Evolutionary conservation across 2,797 vertebrate genomes (phyloP), one percentile per base, ranked within the genome.

Genomic region (Euphonia xanthogaster): DNA sequence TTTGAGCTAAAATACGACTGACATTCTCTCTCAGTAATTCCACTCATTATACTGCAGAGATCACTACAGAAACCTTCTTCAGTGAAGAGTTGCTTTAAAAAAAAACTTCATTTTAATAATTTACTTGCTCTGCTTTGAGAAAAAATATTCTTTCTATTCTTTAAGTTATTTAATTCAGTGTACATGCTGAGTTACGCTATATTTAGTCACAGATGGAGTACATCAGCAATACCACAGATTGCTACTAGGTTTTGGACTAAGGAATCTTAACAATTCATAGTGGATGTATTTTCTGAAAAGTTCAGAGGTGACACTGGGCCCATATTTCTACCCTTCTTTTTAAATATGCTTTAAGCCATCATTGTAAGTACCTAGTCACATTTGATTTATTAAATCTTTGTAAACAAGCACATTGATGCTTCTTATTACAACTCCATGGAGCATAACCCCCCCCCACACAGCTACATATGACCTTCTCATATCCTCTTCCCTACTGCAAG

Each of bases 71-170:
- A 94, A 21, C 31, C 53, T 62, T 92, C 86, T 95, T 85, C 72
- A 92, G 66, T 39, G 58, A 67, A 70, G 47, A 66, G 42, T 61
- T 87, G 70, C 83, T 96, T 71, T 40, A 47, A 94, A 93, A 58
- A 92, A 92, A 33, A 12, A 9, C 10, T 81, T 94, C 24, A 87
- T 51, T 76, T 83, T 86, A 84, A 81, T 86, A 85, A 65, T n/a
- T 33, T 94, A 53, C 95, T 96, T 97, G 61, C 20, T 39, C 15
- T 88, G 45, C 35, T 87, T 87, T 84, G 51, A 80, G 55, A 90
- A 39, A 93, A 96, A 93, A 93, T 95, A 91, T 37, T 95, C 31
- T 94, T 96, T 93, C 73, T 79, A 20, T 61, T 84, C 30, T 84
- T 76, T 42, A 35, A 91, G 30, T 88, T 88, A 57, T 78, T 96